Conservation (phyloP, 2,797 vertebrate genomes). For the Acanthiza pusilla region DNA sequence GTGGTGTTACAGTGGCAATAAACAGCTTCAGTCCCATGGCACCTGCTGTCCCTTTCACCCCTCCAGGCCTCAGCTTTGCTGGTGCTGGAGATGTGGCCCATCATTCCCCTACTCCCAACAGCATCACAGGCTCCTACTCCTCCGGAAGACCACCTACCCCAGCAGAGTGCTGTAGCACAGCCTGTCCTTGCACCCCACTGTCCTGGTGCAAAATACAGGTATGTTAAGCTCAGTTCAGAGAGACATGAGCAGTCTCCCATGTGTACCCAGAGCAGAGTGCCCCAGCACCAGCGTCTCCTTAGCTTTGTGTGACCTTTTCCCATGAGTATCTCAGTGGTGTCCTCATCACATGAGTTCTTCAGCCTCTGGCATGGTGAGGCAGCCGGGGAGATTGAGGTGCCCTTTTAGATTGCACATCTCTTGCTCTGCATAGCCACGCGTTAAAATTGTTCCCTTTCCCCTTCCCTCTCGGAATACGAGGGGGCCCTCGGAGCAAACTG, state of each 20-base stretch:
- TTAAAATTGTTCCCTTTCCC: neutral
- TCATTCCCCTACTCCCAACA: neutral
- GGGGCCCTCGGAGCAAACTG: neutral
- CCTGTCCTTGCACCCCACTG: neutral
- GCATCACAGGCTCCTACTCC: neutral
- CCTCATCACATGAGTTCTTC: slow-evolving; percentile 25
- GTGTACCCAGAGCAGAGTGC: neutral
- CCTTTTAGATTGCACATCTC: neutral
- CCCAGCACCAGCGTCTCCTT: neutral
- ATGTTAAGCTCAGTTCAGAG: neutral
- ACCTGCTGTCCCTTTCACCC: neutral
- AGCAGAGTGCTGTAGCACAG: neutral
- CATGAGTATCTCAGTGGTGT: slow-evolving; percentile 24
- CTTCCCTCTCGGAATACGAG: neutral
- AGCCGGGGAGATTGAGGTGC: neutral
- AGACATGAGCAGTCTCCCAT: neutral
- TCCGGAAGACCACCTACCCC: neutral
- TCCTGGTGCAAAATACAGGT: neutral
- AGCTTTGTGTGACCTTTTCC: slow-evolving; percentile 24
- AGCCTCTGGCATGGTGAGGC: neutral
- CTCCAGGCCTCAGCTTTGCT: neutral
- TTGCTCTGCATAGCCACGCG: neutral
- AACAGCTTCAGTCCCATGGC: neutral
- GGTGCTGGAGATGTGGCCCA: neutral
- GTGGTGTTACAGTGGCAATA: neutral